phyloP scores from a whole-genome alignment of 2,888 invertebrate genomes.

The Buathra laborator region DNA sequence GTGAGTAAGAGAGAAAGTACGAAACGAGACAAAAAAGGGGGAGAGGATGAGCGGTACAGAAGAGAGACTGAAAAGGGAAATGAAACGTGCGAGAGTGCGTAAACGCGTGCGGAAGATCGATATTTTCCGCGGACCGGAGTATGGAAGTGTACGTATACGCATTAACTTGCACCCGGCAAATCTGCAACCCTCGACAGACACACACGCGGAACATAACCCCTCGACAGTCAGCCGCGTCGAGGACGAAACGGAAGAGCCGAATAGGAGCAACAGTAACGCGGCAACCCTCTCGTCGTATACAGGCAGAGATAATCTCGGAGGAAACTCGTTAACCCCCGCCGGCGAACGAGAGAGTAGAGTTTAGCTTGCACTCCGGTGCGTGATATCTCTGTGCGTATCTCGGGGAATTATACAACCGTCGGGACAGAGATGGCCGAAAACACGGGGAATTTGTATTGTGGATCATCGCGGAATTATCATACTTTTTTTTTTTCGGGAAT shows the following conservation, averaged over 20 bases:
- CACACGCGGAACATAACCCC: slow-evolving; percentile 20
- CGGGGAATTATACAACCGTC: slow-evolving; percentile 76
- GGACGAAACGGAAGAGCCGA: slow-evolving; percentile 57
- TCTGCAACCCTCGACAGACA: not conserved
- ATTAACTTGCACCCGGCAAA: not conserved
- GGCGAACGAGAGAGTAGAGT: not conserved
- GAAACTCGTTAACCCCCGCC: slow-evolving; percentile 77
- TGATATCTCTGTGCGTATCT: slow-evolving; percentile 28
- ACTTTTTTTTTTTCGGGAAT: not conserved
- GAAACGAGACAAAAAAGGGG: slow-evolving; percentile 10
- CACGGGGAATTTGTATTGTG: slow-evolving; percentile 65
- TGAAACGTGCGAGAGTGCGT: slow-evolving; percentile 36
- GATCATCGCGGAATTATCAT: slow-evolving; percentile 67
- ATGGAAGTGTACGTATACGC: slow-evolving; percentile 7
- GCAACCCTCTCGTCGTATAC: slow-evolving; percentile 67
- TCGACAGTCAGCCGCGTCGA: slow-evolving; percentile 35
- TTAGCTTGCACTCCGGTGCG: slow-evolving; percentile 35
- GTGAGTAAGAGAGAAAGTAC: slow-evolving; percentile 28
- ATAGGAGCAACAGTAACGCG: slow-evolving; percentile 58
- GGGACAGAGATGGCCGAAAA: slow-evolving; percentile 34
- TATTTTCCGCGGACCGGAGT: slow-evolving; percentile 76
- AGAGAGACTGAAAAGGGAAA: slow-evolving; percentile 61
- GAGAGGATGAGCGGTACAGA: not conserved
- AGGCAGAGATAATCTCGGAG: slow-evolving; percentile 77
- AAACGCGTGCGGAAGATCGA: slow-evolving; percentile 73